phyloP scores from a whole-genome alignment of 2,113 vertebrate species.

The Ranitomeya variabilis region DNA sequence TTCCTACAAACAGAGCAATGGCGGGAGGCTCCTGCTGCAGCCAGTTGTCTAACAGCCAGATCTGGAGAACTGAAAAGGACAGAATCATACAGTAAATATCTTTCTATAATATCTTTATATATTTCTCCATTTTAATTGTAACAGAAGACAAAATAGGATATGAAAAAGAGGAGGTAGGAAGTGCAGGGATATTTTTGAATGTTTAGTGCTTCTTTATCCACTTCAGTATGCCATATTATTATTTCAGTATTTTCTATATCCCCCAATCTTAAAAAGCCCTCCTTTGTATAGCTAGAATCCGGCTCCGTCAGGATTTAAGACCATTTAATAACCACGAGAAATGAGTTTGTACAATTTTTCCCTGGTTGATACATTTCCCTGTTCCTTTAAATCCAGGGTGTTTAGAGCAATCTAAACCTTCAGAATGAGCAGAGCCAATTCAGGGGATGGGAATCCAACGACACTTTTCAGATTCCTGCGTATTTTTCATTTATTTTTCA shows the following conservation, averaged over 20 bases:
- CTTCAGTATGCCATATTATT: not conserved
- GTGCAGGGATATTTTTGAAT: not conserved
- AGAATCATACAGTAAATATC: too few species aligned
- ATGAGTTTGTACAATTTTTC: slow-evolving; percentile 19
- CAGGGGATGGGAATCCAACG: slow-evolving; percentile 51
- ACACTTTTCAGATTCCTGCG: slow-evolving; percentile 58
- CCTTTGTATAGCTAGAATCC: not conserved
- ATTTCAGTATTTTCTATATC: not conserved
- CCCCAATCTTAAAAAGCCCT: not conserved
- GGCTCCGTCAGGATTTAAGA: not conserved
- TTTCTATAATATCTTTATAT: too few species aligned
- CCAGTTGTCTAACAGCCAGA: too few species aligned
- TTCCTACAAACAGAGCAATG: too few species aligned
- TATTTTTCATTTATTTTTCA: slow-evolving; percentile 60
- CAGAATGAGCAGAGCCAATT: slow-evolving; percentile 56
- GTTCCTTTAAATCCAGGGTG: slow-evolving; percentile 48
- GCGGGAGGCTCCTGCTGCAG: too few species aligned
- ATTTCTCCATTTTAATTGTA: too few species aligned
- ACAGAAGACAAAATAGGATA: too few species aligned
- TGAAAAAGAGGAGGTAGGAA: too few species aligned
- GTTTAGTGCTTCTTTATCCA: not conserved
- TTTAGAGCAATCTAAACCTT: slow-evolving; percentile 54
- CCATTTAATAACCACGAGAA: slow-evolving; percentile 1
- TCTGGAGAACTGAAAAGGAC: too few species aligned
- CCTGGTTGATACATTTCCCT: not conserved